Conservation (phyloP, 92 coral and sea anemone species). For the Chrysogorgia sp. region DNA sequence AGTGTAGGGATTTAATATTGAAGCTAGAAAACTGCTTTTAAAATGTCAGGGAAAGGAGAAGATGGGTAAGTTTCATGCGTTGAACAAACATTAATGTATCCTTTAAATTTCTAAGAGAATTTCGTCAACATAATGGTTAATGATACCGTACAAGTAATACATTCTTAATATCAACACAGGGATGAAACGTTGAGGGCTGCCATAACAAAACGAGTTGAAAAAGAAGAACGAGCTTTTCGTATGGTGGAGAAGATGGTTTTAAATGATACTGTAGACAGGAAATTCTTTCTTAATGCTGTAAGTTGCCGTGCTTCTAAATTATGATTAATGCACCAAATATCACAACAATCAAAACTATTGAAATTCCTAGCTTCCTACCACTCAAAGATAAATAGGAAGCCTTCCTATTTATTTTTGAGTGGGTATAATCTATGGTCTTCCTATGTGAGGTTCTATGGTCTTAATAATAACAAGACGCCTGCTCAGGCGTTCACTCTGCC, state of each 20-base stretch:
- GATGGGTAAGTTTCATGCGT: not conserved
- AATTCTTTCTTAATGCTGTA: slow-evolving; percentile 70
- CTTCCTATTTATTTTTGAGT: too few species aligned
- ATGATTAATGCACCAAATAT: not conserved
- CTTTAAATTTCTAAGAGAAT: not conserved
- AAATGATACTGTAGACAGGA: slow-evolving; percentile 56
- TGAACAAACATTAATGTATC: not conserved
- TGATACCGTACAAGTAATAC: not conserved
- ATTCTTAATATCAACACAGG: too few species aligned
- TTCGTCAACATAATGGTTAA: not conserved
- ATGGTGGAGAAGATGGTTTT: slow-evolving; percentile 89
- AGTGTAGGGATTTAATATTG: too few species aligned
- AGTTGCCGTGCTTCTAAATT: slow-evolving; percentile 40
- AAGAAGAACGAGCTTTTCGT: slow-evolving; percentile 87
- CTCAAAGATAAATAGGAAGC: not conserved
- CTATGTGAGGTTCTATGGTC: too few species aligned
- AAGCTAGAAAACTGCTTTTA: not conserved
- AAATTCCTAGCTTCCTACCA: not conserved
- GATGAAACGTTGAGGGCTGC: slow-evolving; percentile 70
- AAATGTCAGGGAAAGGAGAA: not conserved
- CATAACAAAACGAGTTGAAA: slow-evolving; percentile 78
- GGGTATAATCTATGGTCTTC: too few species aligned
- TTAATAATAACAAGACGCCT: too few species aligned
- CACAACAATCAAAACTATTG: not conserved
- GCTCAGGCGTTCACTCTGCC: too few species aligned